Conservation (phyloP, 64 coral and sea anemone species). For the Dendronephthya gigantea region DNA sequence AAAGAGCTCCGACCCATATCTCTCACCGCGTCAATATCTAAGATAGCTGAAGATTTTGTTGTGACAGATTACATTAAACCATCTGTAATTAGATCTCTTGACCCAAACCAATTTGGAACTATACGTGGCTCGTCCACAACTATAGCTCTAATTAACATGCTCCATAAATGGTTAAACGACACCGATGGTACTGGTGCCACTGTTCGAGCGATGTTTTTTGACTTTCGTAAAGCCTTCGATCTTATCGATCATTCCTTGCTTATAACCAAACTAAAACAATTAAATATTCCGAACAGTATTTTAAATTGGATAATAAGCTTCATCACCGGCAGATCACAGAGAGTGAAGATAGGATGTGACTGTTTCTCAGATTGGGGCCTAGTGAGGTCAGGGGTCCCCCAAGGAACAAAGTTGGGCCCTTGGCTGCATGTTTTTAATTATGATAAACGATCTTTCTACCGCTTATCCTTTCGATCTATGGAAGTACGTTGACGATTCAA, state of each 20-base stretch:
- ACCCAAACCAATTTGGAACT: constrained; percentile 33
- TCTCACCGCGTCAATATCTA: too few relatives aligned
- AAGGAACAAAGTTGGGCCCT: background rate
- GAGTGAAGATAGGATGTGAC: background rate
- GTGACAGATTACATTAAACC: constrained; percentile 31
- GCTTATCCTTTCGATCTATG: background rate
- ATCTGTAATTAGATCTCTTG: background rate
- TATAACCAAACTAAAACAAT: too few relatives aligned
- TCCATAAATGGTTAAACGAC: constrained; percentile 14
- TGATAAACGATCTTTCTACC: background rate
- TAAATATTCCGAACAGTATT: too few relatives aligned
- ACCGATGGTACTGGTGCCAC: constrained; percentile 22
- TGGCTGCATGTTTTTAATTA: background rate
- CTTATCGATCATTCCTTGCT: too few relatives aligned
- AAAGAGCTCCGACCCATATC: too few relatives aligned
- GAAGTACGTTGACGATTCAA: background rate
- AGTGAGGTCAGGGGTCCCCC: background rate
- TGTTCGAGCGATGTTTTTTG: constrained; percentile 4
- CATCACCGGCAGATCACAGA: background rate
- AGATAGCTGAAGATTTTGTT: too few relatives aligned
- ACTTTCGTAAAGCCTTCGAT: constrained; percentile 17
- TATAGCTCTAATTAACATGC: constrained; percentile 13
- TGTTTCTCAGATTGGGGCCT: background rate
- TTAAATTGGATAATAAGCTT: too few relatives aligned
- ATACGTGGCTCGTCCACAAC: background rate